These are phyloP conservation scores for Tiphia femorata DNA, from an alignment of 2,888 invertebrate species.

Conservation along the genomic window DNA sequence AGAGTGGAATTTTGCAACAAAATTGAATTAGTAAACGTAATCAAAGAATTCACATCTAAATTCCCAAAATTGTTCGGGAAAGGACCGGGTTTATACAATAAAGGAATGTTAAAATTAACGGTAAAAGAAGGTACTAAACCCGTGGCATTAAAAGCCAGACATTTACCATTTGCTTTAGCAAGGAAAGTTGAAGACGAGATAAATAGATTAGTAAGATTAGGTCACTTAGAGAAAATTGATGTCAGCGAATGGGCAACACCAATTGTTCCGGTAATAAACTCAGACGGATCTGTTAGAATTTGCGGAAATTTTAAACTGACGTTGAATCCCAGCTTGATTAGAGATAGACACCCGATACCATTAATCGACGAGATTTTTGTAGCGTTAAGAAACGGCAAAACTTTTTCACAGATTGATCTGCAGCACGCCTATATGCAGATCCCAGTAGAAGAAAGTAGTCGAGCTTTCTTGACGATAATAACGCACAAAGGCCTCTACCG, in stretches of 20 bases:
- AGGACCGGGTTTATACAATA: constrained; percentile 25
- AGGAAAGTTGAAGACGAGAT: constrained; percentile 22
- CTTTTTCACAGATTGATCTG: constrained; percentile 43
- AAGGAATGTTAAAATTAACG: constrained; percentile 26
- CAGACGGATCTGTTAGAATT: constrained; percentile 39
- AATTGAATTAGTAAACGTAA: constrained; percentile 2
- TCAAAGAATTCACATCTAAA: constrained; percentile 4
- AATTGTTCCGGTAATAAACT: constrained; percentile 52
- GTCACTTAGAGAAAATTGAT: constrained; percentile 37
- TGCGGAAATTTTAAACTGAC: constrained; percentile 49
- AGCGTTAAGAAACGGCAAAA: constrained; percentile 39
- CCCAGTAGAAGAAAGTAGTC: constrained; percentile 1
- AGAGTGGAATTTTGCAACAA: neutral
- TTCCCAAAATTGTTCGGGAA: constrained; percentile 23
- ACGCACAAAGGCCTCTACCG: constrained; percentile 26
- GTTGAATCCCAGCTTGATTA: constrained; percentile 42
- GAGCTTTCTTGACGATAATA: constrained; percentile 20
- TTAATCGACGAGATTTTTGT: constrained; percentile 39
- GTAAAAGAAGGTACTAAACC: constrained; percentile 33
- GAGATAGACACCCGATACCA: constrained; percentile 48
- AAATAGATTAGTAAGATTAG: constrained; percentile 25
- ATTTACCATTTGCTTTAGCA: constrained; percentile 40
- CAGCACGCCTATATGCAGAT: constrained; percentile 30
- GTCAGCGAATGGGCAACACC: constrained; percentile 56
- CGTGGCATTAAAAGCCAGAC: constrained; percentile 31